Conservation (phyloP, 1,140 invertebrate genomes). For the Hylaeus volcanicus region DNA sequence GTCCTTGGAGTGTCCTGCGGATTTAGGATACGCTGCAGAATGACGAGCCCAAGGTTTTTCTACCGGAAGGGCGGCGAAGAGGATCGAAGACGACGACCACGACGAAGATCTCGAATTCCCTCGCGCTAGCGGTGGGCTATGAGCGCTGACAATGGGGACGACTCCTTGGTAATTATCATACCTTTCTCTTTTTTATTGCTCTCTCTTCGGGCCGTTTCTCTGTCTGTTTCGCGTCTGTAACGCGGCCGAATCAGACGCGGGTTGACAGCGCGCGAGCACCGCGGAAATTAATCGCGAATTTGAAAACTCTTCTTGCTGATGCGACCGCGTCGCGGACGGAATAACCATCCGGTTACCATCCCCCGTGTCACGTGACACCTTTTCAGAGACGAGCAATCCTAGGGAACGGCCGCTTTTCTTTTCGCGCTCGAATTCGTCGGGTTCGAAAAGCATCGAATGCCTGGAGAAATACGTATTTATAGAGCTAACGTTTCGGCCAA, state of each 20-base stretch:
- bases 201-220: conserved; percentile 30
- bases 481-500: too few species aligned
- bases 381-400: too few species aligned
- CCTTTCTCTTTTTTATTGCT: conserved; percentile 59
- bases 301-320: conserved; percentile 47
- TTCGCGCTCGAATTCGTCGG: too few species aligned
- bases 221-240: conserved; percentile 18
- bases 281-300: conserved; percentile 46
- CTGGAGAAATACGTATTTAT: too few species aligned
- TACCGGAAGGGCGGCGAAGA: conserved; percentile 70
- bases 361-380: too few species aligned
- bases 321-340: neutral
- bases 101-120: conserved; percentile 66
- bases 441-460: too few species aligned
- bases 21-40: conserved; percentile 52
- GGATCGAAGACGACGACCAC: conserved; percentile 67
- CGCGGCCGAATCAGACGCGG: conserved; percentile 11
- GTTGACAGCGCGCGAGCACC: conserved; percentile 32
- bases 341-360: neutral
- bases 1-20: conserved; percentile 42
- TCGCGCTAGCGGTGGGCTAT: conserved; percentile 76
- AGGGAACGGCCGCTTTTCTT: too few species aligned
- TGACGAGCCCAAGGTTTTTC: conserved; percentile 57
- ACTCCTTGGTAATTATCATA: conserved; percentile 80
- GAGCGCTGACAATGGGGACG: conserved; percentile 81